Percentiles rank a stretch among this genome's conserved stretches.
Evolutionary conservation across 23 tunicate genomes (phyloP).

Genomic region (Botrylloides violaceus): DNA sequence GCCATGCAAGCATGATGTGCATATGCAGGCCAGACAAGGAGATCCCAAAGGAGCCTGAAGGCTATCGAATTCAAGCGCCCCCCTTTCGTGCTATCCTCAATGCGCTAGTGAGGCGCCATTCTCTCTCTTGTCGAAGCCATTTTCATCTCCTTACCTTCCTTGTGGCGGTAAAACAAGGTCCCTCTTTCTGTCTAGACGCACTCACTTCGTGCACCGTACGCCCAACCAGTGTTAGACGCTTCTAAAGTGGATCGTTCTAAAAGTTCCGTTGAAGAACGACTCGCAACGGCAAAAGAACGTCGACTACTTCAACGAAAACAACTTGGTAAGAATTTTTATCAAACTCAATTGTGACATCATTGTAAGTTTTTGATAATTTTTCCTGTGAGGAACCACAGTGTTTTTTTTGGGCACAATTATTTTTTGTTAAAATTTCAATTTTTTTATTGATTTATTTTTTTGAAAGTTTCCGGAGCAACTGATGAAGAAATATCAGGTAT

Average conservation of each 20-base stretch:
- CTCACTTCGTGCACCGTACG: conserved; percentile 53
- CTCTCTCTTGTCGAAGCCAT: too few species aligned
- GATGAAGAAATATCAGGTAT: conserved; percentile 16
- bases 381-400: too few species aligned
- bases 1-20: too few species aligned
- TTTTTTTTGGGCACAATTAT: not conserved
- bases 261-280: conserved; percentile 38
- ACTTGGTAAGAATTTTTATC: conserved; percentile 12
- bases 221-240: conserved; percentile 78
- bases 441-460: not conserved
- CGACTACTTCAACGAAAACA: conserved; percentile 47
- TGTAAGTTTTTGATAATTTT: too few species aligned
- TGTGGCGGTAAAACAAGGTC: not conserved
- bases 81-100: too few species aligned
- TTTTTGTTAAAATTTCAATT: not conserved
- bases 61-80: too few species aligned
- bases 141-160: too few species aligned
- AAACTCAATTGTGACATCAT: too few species aligned
- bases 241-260: conserved; percentile 31
- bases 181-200: not conserved
- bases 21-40: too few species aligned
- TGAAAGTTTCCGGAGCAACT: not conserved
- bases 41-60: too few species aligned
- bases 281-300: conserved; percentile 56
- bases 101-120: too few species aligned